A percentile compares a stretch with the other conserved stretches of the same genome.
Conservation (phyloP, 2,888 invertebrate species). For the Zhengitettix transpicula region DNA sequence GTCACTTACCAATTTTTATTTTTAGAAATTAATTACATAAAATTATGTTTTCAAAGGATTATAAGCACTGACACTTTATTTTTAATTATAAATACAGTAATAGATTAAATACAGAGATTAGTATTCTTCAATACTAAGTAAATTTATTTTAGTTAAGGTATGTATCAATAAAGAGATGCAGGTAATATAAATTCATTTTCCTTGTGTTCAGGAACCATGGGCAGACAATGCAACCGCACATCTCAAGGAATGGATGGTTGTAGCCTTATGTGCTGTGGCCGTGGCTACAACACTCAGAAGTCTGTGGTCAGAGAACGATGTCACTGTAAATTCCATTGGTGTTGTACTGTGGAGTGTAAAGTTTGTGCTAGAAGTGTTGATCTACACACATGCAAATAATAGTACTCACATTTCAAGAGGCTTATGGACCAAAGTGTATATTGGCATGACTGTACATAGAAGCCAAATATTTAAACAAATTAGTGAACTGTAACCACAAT, state of each 20-base stretch:
- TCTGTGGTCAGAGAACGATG: slow-evolving; percentile 63
- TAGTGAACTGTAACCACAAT: no score
- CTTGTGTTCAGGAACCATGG: slow-evolving; percentile 40
- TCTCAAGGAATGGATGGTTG: slow-evolving; percentile 41
- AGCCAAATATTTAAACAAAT: no score
- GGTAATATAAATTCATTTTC: background rate
- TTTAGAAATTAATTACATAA: no score
- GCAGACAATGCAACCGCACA: slow-evolving; percentile 53
- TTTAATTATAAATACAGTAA: no score
- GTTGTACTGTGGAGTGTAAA: slow-evolving; percentile 85
- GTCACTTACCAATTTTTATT: no score
- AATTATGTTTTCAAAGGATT: no score
- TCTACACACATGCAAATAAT: slow-evolving; percentile 11
- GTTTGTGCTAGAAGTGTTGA: slow-evolving; percentile 37
- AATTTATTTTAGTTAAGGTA: no score
- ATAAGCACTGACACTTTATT: no score
- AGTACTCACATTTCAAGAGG: background rate
- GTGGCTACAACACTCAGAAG: slow-evolving; percentile 75
- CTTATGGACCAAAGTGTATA: no score
- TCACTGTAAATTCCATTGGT: slow-evolving; percentile 92
- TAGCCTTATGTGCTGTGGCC: slow-evolving; percentile 33
- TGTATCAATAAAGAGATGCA: background rate
- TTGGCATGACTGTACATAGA: no score
- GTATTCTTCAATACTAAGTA: no score
- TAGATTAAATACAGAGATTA: no score